Evolutionary conservation across 2,113 vertebrate genomes (phyloP), one percentile per base, ranked within the genome.

Genomic region (Dicaeum eximium): DNA sequence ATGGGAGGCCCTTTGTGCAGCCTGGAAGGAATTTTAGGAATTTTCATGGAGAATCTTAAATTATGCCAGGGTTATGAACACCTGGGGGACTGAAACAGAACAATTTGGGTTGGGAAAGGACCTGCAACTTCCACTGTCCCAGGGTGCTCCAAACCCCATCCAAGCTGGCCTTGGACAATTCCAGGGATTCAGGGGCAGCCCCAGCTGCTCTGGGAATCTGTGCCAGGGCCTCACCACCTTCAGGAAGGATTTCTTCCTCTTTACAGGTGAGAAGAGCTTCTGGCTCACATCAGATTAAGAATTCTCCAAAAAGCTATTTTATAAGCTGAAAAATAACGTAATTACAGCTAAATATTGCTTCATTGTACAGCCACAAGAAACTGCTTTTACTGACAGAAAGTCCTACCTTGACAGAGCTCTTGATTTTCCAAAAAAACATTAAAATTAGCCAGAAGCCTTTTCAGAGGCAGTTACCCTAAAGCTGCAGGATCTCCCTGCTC

Each of bases 51-150:
- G 24, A 54, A 23, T 28, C 23, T 14, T 27, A 12, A 45, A 10
- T 90, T 6, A 23, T 27, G 6, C 2, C 50, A 48, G 30, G 0
- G 0, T 30, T 77, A 11, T 0, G 8, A 4, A 2, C 12, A 20
- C 5, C n/a, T 37, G 23, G 22, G 38, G 21, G 9, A 47, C 6
- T 38, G 31, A 54, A 51, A 51, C 18, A 48, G 42, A 42, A 31
- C 2, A 2, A 15, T 64, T 19, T 70, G 65, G 57, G 42, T 3
- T 18, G 22, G 31, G 58, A 35, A 64, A 4, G 31, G 31, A 80
- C 3, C 66, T 64, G 37, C 0, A 35, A 3, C 10, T 58, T 5
- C 31, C 37, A 51, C 8, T 3, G 3, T 0, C 2, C 27, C 48
- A 47, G 74, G n/a, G 0, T 31, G 48, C 20, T 64, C 57, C 57